Base-by-base conservation (phyloP, 2,113 vertebrate genomes). In the Megaleporinus macrocephalus region DNA sequence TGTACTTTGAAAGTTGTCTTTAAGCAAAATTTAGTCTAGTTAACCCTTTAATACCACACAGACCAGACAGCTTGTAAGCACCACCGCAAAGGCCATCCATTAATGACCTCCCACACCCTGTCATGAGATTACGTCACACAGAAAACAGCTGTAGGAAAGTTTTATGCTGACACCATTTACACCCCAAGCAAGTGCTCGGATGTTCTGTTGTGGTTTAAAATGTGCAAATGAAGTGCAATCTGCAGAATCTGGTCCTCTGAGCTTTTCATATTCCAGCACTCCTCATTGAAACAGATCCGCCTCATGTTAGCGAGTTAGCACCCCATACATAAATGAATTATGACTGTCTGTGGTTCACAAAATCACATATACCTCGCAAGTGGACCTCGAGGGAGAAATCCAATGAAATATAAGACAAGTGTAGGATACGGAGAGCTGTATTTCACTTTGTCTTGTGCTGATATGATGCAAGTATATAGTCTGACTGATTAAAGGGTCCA, bases 41-140 rank as follows among this genome's bases (percentile, higher is more conserved):
- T 44, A 78, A 78, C 18, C 26, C 44, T n/a, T 30, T 78, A 27
- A 51, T 13, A 78, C 29, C 63, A 41, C 76, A 33, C 62, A 66
- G 63, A 51, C 76, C 22, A 57, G 55, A 78, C 44, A n/a, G 2
- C 47, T 33, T 49, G 26, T 62, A 44, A 62, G 75, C 61, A n/a
- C 55, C 5, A n/a, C 22, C n/a, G n/a, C 22, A n/a, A n/a, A 16
- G 49, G 16, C 49, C 16, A 51, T 44, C 41, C 41, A 44, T 44
- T 11, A 44, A 11, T 44, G 41, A 44, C 41, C 41, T 7, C 41
- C 41, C n/a, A n/a, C n/a, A n/a, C n/a, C n/a, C n/a, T n/a, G n/a
- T 20, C 4, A 22, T 55, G 20, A 7, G 6, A 55, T 55, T 5
- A 22, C 4, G 22, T 22, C 20, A 61, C 1, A 13, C 24, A 61